Evolutionary conservation across 2,888 invertebrate species (phyloP).

Genomic region (Catocala sponsa): DNA sequence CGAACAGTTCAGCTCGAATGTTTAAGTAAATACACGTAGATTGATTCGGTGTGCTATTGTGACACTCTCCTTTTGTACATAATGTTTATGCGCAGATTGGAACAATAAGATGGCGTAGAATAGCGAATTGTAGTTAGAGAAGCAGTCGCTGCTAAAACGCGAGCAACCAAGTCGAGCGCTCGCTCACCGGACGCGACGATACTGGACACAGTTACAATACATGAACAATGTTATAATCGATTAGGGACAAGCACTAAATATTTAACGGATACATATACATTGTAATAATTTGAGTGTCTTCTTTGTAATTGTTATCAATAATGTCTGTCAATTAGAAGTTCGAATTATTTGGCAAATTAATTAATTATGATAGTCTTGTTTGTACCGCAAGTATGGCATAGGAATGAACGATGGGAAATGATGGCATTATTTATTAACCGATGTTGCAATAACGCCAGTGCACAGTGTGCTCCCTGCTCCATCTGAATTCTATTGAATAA

Average conservation of each 20-base stretch:
- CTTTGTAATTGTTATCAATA: constrained; percentile 51
- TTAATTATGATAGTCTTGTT: constrained; percentile 50
- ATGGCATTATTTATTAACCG: constrained; percentile 20
- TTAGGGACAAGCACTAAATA: constrained; percentile 33
- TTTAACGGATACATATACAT: constrained; percentile 24
- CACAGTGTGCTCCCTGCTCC: neutral
- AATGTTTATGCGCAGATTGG: constrained; percentile 19
- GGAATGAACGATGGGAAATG: constrained; percentile 24
- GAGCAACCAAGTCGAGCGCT: constrained; percentile 20
- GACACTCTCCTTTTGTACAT: constrained; percentile 27
- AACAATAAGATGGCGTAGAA: constrained; percentile 4
- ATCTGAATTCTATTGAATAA: no score
- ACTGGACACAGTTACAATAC: constrained; percentile 9
- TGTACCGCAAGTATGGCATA: constrained; percentile 16
- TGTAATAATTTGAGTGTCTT: constrained; percentile 51
- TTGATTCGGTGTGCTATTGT: constrained; percentile 25
- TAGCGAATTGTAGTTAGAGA: constrained; percentile 21
- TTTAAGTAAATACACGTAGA: constrained; percentile 12
- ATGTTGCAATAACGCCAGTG: constrained; percentile 7
- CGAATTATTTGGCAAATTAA: constrained; percentile 57
- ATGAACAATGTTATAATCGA: constrained; percentile 21
- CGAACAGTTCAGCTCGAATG: constrained; percentile 16
- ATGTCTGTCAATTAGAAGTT: constrained; percentile 60
- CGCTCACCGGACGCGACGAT: constrained; percentile 30
- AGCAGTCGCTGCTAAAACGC: constrained; percentile 23